Evolutionary conservation across 2,888 invertebrate species (phyloP).

Genomic region (Dynastes maya): DNA sequence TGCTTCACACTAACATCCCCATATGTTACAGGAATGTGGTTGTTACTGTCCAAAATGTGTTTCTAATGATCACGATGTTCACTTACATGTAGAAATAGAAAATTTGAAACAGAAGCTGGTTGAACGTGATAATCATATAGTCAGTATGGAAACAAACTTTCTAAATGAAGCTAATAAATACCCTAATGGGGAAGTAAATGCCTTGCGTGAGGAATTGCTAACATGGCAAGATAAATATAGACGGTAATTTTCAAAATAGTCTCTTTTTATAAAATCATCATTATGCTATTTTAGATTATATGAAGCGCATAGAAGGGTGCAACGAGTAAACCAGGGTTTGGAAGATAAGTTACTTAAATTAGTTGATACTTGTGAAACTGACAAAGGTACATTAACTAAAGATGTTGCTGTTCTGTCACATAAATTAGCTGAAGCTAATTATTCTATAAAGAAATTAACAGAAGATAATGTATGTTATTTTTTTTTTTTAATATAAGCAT

Average conservation of each 20-base stretch:
- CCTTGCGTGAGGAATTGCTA: conserved; percentile 86
- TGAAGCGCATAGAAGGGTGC: conserved; percentile 94
- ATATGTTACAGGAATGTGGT: conserved; percentile 73
- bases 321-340: conserved; percentile 94
- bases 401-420: conserved; percentile 90
- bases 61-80: conserved; percentile 73
- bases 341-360: conserved; percentile 95
- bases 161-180: conserved; percentile 76
- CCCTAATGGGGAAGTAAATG: conserved; percentile 81
- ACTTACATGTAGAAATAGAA: conserved; percentile 90
- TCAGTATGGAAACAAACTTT: conserved; percentile 90
- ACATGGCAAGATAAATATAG: conserved; percentile 96
- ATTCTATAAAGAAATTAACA: conserved; percentile 85
- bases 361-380: conserved; percentile 93
- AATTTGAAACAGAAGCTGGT: conserved; percentile 86
- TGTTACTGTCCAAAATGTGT: conserved; percentile 75
- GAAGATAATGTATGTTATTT: conserved; percentile 84
- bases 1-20: not conserved
- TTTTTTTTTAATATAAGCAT: conserved; percentile 44
- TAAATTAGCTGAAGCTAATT: conserved; percentile 88
- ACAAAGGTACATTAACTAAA: conserved; percentile 88
- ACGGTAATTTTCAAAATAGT: conserved; percentile 71
- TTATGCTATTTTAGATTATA: conserved; percentile 77
- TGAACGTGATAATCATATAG: conserved; percentile 87
- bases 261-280: conserved; percentile 17